Percentiles rank a stretch among this genome's conserved stretches.
Conservation (phyloP, 35 echinoderm and acorn worm genomes). For the Heliocidaris tuberculata region DNA sequence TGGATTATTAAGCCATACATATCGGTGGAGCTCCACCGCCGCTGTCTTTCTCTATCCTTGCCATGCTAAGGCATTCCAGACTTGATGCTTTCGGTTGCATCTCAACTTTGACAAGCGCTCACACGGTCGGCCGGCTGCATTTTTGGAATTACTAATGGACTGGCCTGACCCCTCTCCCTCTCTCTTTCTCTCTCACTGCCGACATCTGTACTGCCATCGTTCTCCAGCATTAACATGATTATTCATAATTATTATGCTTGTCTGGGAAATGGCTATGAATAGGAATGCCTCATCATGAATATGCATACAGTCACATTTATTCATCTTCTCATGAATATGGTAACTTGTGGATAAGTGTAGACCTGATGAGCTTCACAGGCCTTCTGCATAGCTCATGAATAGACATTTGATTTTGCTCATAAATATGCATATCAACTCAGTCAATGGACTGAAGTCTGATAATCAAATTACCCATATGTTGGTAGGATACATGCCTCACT, state of each 20-base stretch:
- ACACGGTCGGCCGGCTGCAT: background rate
- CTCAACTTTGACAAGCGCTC: constrained; percentile 2
- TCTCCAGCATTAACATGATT: background rate
- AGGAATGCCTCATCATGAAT: background rate
- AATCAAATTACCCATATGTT: constrained; percentile 5
- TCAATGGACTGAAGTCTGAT: background rate
- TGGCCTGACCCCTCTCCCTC: background rate
- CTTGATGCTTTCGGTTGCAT: constrained; percentile 10
- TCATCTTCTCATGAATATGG: background rate
- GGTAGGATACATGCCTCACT: background rate
- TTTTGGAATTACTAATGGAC: constrained; percentile 44
- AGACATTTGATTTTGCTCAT: background rate
- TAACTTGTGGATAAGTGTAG: background rate
- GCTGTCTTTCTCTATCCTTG: background rate
- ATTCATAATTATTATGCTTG: constrained; percentile 26
- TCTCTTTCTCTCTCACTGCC: background rate
- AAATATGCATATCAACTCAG: background rate
- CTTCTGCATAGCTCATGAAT: background rate
- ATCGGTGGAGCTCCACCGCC: background rate
- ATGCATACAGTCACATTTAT: background rate
- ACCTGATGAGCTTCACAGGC: background rate
- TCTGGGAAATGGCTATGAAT: background rate
- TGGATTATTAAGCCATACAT: constrained; percentile 44
- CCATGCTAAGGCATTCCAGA: background rate
- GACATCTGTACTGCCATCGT: background rate